These are phyloP conservation scores for Rana temporaria DNA, from an alignment of 2,113 vertebrate genomes.

Conservation along the genomic window DNA sequence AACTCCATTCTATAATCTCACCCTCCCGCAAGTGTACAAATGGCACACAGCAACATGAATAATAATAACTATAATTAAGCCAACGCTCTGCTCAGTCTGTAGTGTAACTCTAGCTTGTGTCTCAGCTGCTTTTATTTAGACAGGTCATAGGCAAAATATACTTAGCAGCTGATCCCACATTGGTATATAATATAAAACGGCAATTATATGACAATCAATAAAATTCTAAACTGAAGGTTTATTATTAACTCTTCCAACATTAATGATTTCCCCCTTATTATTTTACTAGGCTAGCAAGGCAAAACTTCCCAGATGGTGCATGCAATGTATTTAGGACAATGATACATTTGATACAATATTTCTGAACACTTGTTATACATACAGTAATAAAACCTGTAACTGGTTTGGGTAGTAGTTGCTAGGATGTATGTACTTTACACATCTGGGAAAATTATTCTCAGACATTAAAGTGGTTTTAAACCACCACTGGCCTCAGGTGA, in stretches of 20 bases:
- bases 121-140: neutral
- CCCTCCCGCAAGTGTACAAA: neutral
- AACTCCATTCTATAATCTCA: neutral
- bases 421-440: too few relatives aligned
- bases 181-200: constrained; percentile 39
- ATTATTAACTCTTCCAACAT: constrained; percentile 36
- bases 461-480: too few relatives aligned
- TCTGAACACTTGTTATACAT: neutral
- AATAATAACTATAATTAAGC: neutral
- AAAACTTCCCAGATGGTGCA: constrained; percentile 14
- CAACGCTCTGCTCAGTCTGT: neutral
- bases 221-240: constrained; percentile 34
- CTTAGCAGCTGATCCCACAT: constrained; percentile 13
- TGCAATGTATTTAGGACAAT: neutral
- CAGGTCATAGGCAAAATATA: constrained; percentile 2
- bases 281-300: constrained; percentile 14
- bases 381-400: neutral
- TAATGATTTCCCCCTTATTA: constrained; percentile 13
- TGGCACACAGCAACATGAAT: neutral
- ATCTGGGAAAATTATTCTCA: too few relatives aligned
- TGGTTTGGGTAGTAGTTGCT: too few relatives aligned
- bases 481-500: too few relatives aligned
- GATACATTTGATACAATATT: neutral
- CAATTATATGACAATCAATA: constrained; percentile 28
- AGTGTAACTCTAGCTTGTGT: neutral